Evolutionary conservation across 2,888 invertebrate species (phyloP), one percentile per base, ranked within the genome.

Genomic region (Cephus sareptanus): DNA sequence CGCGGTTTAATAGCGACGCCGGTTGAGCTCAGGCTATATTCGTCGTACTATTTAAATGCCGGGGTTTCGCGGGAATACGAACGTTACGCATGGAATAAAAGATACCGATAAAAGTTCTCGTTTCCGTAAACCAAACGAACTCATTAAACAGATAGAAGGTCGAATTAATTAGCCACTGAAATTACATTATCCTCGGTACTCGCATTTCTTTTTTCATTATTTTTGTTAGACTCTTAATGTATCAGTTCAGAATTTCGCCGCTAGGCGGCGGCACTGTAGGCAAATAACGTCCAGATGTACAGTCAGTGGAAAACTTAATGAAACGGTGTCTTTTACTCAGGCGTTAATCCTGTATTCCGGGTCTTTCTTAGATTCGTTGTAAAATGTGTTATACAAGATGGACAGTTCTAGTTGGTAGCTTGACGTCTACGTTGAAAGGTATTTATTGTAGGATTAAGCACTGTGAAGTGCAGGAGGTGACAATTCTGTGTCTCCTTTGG

Each of bases 1-100:
- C 79, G 81, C 78, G 79, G 79, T 81, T 81, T 80, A 81, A 81
- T 79, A 76, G 74, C 74, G 69, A 56, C 80, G 77, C 77, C 82
- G 78, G 82, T 31, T 9, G 31, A 15, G 34, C 56, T 56, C 23
- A 11, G 71, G 71, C 71, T 71, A 71, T 71, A n/a, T 71, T 71
- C 11, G 71, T 71, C 71, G 71, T 34, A 74, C 69, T 56, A 76
- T 79, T 40, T 40, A 34, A 79, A 71, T 70, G 70, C 56, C 56
- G 23, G 9, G 23, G 35, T 69, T 37, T 71, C 15, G 15, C 31
- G 40, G 71, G 71, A 75, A 31, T 71, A 37, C 40, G 37, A 40
- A 34, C 23, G 69, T 40, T 77, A 56, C 56, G 56, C 56, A 56
- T 15, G 56, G 56, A 56, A 56, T 56, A 56, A 56, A 56, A 23